Percentiles rank a stretch among this genome's conserved stretches.
phyloP scores from a whole-genome alignment of 2,113 vertebrate genomes.

The Mormyrus iriodes region DNA sequence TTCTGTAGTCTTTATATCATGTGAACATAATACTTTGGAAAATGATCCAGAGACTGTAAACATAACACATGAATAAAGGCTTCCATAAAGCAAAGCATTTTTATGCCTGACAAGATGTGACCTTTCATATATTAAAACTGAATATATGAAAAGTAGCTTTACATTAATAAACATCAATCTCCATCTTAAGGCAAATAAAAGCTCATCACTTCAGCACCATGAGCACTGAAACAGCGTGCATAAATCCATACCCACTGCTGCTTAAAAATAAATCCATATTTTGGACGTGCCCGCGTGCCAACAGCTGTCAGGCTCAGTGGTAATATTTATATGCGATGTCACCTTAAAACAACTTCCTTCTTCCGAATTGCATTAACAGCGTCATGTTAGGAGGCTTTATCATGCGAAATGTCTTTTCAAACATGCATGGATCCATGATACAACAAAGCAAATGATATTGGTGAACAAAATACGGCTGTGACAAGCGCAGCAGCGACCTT shows the following conservation, averaged over 20 bases:
- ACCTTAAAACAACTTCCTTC: slow-evolving; percentile 3
- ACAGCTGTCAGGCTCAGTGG: slow-evolving; percentile 1
- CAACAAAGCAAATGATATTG: not conserved
- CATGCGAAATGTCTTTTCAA: not conserved
- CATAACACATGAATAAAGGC: slow-evolving; percentile 3
- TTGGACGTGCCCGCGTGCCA: not conserved
- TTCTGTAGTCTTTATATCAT: not conserved
- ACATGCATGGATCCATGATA: not conserved
- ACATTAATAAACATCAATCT: not conserved
- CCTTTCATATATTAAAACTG: slow-evolving; percentile 14
- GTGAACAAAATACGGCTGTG: not conserved
- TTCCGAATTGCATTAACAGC: not conserved
- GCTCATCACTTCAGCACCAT: slow-evolving; percentile 6
- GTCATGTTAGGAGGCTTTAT: not conserved
- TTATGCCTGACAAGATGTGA: slow-evolving; percentile 14
- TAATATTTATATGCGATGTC: not conserved
- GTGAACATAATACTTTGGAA: not conserved
- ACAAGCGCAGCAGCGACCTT: not conserved
- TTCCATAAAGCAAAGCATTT: slow-evolving; percentile 2
- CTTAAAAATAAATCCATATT: slow-evolving; percentile 12
- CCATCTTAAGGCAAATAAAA: not conserved
- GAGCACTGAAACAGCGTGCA: not conserved
- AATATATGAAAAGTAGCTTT: slow-evolving; percentile 13
- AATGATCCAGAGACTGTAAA: not conserved
- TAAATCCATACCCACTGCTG: not conserved